Percentiles rank a stretch among this genome's conserved stretches.
These are phyloP conservation scores for Chrysochloris asiatica DNA, from an alignment of 2,113 vertebrate species.

Conservation along the genomic window DNA sequence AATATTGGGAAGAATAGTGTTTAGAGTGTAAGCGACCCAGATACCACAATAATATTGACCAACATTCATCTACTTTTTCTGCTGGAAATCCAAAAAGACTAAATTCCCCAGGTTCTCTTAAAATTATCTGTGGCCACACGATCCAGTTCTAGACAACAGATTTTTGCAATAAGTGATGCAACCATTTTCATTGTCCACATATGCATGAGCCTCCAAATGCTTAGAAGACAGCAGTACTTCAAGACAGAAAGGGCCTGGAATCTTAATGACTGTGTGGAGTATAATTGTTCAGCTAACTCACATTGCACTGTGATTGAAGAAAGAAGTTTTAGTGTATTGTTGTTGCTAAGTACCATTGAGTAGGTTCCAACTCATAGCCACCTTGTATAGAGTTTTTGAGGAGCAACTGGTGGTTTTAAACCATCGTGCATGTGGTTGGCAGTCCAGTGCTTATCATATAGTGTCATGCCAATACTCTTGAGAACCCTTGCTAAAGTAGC, in stretches of 20 bases:
- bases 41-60: not conserved
- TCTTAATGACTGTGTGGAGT: not conserved
- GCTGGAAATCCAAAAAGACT: not conserved
- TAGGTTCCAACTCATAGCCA: too few relatives aligned
- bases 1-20: not conserved
- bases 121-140: not conserved
- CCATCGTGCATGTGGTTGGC: too few relatives aligned
- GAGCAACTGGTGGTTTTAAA: too few relatives aligned
- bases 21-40: not conserved
- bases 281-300: not conserved
- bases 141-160: not conserved
- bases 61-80: not conserved
- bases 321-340: too few relatives aligned
- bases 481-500: not conserved
- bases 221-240: not conserved
- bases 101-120: not conserved
- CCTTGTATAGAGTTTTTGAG: too few relatives aligned
- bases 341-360: too few relatives aligned
- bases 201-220: not conserved
- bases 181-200: not conserved
- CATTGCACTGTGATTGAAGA: not conserved
- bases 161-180: not conserved
- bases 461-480: not conserved
- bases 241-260: not conserved
- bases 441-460: not conserved